A percentile compares a stretch with the other conserved stretches of the same genome.
phyloP scores from a whole-genome alignment of 1,140 invertebrate species.

The Drosophila sp. region DNA sequence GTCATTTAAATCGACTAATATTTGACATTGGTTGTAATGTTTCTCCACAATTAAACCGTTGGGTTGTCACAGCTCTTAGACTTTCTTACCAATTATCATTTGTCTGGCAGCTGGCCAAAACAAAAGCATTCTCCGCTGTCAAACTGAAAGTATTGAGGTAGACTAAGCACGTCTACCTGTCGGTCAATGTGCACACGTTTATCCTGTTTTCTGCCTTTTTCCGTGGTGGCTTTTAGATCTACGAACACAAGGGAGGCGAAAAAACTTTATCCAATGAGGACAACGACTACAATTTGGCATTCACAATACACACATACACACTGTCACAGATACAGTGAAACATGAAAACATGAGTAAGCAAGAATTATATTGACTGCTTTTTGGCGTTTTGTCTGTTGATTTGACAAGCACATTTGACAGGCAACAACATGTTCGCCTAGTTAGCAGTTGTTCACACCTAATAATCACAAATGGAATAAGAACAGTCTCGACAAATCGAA shows the following conservation, averaged over 20 bases:
- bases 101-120: slow-evolving; percentile 52
- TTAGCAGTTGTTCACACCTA: slow-evolving; percentile 41
- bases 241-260: slow-evolving; percentile 11
- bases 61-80: slow-evolving; percentile 15
- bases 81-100: slow-evolving; percentile 26
- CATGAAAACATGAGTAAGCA: slow-evolving; percentile 40
- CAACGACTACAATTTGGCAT: slow-evolving; percentile 52
- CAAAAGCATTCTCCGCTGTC: slow-evolving; percentile 39
- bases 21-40: too few relatives aligned
- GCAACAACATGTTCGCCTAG: slow-evolving; percentile 41
- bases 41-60: slow-evolving; percentile 49
- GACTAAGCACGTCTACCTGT: slow-evolving; percentile 43
- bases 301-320: slow-evolving; percentile 22
- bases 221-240: not conserved
- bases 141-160: slow-evolving; percentile 48
- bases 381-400: slow-evolving; percentile 34
- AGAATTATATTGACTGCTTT: slow-evolving; percentile 32
- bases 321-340: not conserved
- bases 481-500: slow-evolving; percentile 18
- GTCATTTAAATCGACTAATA: too few relatives aligned
- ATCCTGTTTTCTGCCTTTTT: not conserved
- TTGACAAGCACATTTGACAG: slow-evolving; percentile 51
- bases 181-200: slow-evolving; percentile 33
- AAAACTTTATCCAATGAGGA: slow-evolving; percentile 21
- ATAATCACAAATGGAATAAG: slow-evolving; percentile 46